Evolutionary conservation across 2,888 invertebrate genomes (phyloP), one percentile per base, ranked within the genome.

Genomic region (Taphrorychus bicolor): DNA sequence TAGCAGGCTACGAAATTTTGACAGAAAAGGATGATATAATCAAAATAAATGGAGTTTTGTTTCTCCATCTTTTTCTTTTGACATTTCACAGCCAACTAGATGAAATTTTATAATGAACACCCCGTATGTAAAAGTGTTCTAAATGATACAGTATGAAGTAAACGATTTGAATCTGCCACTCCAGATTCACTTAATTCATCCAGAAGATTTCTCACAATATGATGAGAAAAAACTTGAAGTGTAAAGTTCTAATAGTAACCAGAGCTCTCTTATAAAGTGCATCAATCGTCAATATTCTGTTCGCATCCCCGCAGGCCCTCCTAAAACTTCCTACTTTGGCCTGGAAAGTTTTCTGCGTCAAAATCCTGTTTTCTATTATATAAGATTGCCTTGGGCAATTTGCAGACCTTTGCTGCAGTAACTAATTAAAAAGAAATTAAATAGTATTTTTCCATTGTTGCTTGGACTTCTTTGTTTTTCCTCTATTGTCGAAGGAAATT

Each of bases 361-460:
- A 49, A 65, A 64, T 64, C 57, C 54, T 65, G 60, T 69, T 64
- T 69, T 69, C 69, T 63, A 60, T 64, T 64, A 64, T 65, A 60
- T 69, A 60, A 52, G 60, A 64, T 57, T 56, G 60, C 60, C 52
- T 9, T 9, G 16, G 57, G 58, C 48, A 45, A 45, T 52, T 57
- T 40, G 18, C 57, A 19, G 53, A 17, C 62, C 45, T 59, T 69
- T 52, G 64, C 60, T 60, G 53, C 42, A 14, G 23, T 17, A 64
- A 68, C 52, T 64, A 68, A 68, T 68, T 68, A 63, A 67, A 57
- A 51, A 45, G 17, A 32, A 57, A 58, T 41, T 3, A 16, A 45
- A 16, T 45, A 16, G 11, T 17, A 45, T 16, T 45, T n/a, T 45
- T 17, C 45, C 17, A 45, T 45, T 45, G 45, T 17, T 45, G 11